phyloP scores from a whole-genome alignment of 1,140 invertebrate genomes.

The Helicoverpa armigera region DNA sequence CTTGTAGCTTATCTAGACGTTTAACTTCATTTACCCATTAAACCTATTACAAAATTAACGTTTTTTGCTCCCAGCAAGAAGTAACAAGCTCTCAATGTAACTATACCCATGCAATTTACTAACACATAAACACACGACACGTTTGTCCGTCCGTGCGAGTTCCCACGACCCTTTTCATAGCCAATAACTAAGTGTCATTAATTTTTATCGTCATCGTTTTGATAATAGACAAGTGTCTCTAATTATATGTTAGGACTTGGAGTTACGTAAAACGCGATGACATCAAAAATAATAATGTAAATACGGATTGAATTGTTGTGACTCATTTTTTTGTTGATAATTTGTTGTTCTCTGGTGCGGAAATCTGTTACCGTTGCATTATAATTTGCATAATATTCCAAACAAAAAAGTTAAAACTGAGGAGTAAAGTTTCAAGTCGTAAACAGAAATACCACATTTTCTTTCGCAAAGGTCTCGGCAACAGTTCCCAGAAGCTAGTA shows the following conservation, averaged over 20 bases:
- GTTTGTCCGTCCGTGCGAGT: neutral
- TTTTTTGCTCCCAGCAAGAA: too few relatives aligned
- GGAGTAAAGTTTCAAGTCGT: too few relatives aligned
- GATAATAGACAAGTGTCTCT: neutral
- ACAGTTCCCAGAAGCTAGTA: neutral
- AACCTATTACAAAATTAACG: too few relatives aligned
- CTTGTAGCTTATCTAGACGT: too few relatives aligned
- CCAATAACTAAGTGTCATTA: conserved; percentile 8
- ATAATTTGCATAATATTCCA: too few relatives aligned
- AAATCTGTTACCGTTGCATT: too few relatives aligned
- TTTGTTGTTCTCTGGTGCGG: too few relatives aligned
- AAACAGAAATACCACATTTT: neutral
- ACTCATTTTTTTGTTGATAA: too few relatives aligned
- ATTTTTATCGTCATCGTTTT: conserved; percentile 17
- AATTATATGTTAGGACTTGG: neutral
- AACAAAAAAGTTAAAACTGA: too few relatives aligned
- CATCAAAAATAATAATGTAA: neutral
- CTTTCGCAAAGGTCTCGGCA: neutral
- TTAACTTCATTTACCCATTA: too few relatives aligned
- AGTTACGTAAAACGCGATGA: neutral
- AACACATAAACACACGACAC: neutral
- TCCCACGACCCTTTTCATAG: conserved; percentile 30
- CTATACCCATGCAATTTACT: neutral
- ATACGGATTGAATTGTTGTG: too few relatives aligned
- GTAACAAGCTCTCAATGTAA: too few relatives aligned